These are phyloP conservation scores for Temnothorax curvispinosus DNA, from an alignment of 1,140 invertebrate species.

Conservation along the genomic window DNA sequence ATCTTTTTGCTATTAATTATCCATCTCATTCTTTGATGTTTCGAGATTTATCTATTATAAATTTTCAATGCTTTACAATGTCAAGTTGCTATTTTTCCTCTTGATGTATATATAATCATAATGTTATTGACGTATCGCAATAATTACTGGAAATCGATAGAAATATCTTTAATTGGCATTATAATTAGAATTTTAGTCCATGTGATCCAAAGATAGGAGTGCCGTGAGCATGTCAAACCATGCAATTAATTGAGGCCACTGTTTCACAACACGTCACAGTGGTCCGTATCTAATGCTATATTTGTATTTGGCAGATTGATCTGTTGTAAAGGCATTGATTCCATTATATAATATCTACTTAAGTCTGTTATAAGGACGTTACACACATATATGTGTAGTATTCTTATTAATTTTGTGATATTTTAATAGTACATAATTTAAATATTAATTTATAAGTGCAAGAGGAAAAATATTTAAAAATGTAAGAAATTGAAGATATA, in stretches of 20 bases:
- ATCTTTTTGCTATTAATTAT: background rate
- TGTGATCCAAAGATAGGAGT: conserved; percentile 80
- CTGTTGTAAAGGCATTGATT: conserved; percentile 77
- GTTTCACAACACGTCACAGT: conserved; percentile 81
- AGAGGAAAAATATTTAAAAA: background rate
- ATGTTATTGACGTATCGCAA: background rate
- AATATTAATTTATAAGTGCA: conserved; percentile 25
- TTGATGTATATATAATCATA: background rate
- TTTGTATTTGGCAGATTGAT: conserved; percentile 84
- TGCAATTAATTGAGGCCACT: conserved; percentile 80
- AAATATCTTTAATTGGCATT: conserved; percentile 20
- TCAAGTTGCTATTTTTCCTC: conserved; percentile 6
- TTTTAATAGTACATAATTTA: conserved; percentile 30
- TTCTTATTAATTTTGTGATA: conserved; percentile 37
- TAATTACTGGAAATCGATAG: conserved; percentile 15
- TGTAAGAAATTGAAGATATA: background rate
- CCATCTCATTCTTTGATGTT: background rate
- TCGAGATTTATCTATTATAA: background rate
- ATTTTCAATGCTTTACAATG: background rate
- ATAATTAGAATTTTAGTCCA: conserved; percentile 74
- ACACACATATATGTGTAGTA: background rate
- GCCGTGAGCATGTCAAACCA: conserved; percentile 73
- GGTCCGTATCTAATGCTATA: conserved; percentile 80
- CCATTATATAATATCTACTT: conserved; percentile 67
- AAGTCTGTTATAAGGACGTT: conserved; percentile 9